Evolutionary conservation across 2,113 vertebrate genomes (phyloP).

Genomic region (Vulpes lagopus): DNA sequence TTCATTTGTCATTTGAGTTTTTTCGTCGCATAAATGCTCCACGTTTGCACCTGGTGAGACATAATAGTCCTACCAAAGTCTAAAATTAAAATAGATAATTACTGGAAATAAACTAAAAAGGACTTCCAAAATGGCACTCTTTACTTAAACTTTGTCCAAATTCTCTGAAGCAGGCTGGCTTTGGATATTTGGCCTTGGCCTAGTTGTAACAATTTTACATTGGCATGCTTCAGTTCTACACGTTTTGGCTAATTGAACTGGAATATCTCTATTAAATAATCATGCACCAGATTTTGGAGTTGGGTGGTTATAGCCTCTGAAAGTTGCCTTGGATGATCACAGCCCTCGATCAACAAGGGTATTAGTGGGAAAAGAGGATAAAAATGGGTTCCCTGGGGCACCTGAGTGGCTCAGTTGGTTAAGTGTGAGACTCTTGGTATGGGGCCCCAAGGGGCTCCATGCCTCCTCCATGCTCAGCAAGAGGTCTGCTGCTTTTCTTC

Average conservation of each 20-base stretch:
- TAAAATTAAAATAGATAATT: conserved; percentile 11
- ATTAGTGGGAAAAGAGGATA: not conserved
- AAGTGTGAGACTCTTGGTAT: not conserved
- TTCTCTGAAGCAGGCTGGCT: not conserved
- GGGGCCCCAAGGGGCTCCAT: not conserved
- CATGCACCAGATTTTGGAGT: not conserved
- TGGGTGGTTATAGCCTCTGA: not conserved
- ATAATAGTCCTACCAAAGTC: not conserved
- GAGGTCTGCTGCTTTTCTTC: not conserved
- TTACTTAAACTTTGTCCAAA: not conserved
- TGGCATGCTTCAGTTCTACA: not conserved
- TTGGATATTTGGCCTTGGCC: not conserved
- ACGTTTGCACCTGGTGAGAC: not conserved
- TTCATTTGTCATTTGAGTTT: conserved; percentile 18
- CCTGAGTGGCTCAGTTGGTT: not conserved
- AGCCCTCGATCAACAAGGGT: not conserved
- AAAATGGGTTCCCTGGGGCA: not conserved
- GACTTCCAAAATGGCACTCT: not conserved
- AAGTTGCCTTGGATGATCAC: not conserved
- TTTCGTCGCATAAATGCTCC: not conserved
- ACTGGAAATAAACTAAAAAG: conserved; percentile 16
- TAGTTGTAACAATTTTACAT: not conserved
- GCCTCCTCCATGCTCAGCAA: not conserved
- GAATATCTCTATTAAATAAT: not conserved
- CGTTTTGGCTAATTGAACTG: conserved; percentile 5